Evolutionary conservation across 2,113 vertebrate species (phyloP), one percentile per base, ranked within the genome.

Genomic region (Alethe castanea): DNA sequence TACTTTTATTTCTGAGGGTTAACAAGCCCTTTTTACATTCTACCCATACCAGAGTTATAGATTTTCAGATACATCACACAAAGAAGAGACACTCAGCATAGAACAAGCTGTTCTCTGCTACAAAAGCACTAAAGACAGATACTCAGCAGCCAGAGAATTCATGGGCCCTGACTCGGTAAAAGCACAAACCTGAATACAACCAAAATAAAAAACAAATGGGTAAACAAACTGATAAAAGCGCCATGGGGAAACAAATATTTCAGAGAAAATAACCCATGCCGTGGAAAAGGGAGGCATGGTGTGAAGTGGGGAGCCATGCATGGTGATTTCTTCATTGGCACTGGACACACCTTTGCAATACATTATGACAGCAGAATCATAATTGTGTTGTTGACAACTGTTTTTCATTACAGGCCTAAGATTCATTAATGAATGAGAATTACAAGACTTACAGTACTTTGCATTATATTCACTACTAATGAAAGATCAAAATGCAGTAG

Each of bases 261-360:
- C 33, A 59, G 14, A 16, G 18, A 45, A 88, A 86, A 82, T 3
- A 36, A 44, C 6, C 13, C 17, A 57, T 15, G 28, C 19, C 5
- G 9, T 17, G 9, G 12, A 53, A 29, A 70, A 26, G 11, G 57
- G 25, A 44, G 35, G 28, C 14, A 29, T 4, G 4, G 4, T 33
- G 24, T 52, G 28, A 79, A 4, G 6, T 5, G 9, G 4, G 50
- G 33, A 2, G 50, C 29, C 7, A 64, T 0, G 0, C 8, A 9
- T 10, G 4, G 25, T 6, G 28, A 53, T 19, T 66, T 57, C 31
- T 48, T 22, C 28, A 14, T 0, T 1, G 33, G 29, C 44, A 67
- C 22, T 28, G 38, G 36, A 53, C 29, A 56, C 18, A 35, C 4
- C 2, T 67, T 38, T 65, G n/a, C 72, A 77, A 24, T 26, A 35